Conservation (phyloP, 1,140 invertebrate genomes). For the Cydia splendana region DNA sequence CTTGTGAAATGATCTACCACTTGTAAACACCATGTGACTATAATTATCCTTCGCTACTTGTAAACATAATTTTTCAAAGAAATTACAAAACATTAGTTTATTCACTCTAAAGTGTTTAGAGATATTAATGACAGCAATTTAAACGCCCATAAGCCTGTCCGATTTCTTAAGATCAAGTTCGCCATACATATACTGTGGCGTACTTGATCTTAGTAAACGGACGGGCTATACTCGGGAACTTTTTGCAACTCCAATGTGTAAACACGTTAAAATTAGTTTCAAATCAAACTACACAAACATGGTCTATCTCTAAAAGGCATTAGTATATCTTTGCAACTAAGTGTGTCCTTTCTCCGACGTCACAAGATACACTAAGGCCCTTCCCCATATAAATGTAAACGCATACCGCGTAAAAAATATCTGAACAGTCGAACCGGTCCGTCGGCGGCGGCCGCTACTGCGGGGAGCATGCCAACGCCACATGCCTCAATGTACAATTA, state of each 20-base stretch:
- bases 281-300: not conserved
- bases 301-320: not conserved
- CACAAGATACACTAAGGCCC: not conserved
- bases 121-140: not conserved
- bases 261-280: not conserved
- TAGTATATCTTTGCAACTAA: not conserved
- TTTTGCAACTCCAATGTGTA: not conserved
- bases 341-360: too few relatives aligned
- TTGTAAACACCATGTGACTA: too few relatives aligned
- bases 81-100: too few relatives aligned
- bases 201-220: too few relatives aligned
- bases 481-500: slow-evolving; percentile 55
- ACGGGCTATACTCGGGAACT: not conserved
- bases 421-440: slow-evolving; percentile 54
- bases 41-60: too few relatives aligned
- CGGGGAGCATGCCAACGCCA: slow-evolving; percentile 74
- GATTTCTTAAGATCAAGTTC: too few relatives aligned
- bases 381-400: slow-evolving; percentile 11
- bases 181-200: too few relatives aligned
- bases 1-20: not conserved
- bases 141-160: not conserved
- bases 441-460: slow-evolving; percentile 53
- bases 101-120: too few relatives aligned
- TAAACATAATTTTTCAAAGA: too few relatives aligned
- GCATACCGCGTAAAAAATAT: slow-evolving; percentile 39